Conservation (phyloP, 30 jellyfish, hydroid and myxozoan genomes). For the Turritopsis rubra region DNA sequence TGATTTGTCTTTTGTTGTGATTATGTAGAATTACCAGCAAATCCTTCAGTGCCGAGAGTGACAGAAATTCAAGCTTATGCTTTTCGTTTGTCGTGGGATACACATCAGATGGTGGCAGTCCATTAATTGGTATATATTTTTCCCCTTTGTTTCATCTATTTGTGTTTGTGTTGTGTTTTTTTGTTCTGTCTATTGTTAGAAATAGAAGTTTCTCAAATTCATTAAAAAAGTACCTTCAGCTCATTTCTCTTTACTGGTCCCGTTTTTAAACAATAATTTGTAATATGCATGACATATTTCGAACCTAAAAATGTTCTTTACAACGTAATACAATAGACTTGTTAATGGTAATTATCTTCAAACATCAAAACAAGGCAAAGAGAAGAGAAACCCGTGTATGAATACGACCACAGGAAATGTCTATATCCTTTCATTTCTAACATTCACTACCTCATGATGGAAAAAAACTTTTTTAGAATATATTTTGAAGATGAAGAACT, state of each 20-base stretch:
- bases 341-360: too few relatives aligned
- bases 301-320: too few relatives aligned
- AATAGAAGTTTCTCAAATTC: too few relatives aligned
- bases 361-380: too few relatives aligned
- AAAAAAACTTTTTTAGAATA: slow-evolving; percentile 16
- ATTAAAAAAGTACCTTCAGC: neutral
- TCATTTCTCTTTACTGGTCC: neutral
- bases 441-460: too few relatives aligned
- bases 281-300: too few relatives aligned
- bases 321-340: too few relatives aligned
- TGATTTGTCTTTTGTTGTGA: neutral
- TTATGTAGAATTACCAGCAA: slow-evolving; percentile 50
- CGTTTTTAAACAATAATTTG: too few relatives aligned
- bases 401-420: too few relatives aligned
- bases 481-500: slow-evolving; percentile 41
- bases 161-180: neutral
- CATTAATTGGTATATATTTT: slow-evolving; percentile 34
- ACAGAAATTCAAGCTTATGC: slow-evolving; percentile 44
- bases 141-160: neutral
- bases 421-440: neutral
- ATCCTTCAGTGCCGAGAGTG: slow-evolving; percentile 78
- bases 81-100: slow-evolving; percentile 62
- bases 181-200: neutral
- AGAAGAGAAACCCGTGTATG: too few relatives aligned
- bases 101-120: slow-evolving; percentile 86